These are phyloP conservation scores for Vulpes ferrilata DNA, from an alignment of 2,113 vertebrate species.

Conservation along the genomic window DNA sequence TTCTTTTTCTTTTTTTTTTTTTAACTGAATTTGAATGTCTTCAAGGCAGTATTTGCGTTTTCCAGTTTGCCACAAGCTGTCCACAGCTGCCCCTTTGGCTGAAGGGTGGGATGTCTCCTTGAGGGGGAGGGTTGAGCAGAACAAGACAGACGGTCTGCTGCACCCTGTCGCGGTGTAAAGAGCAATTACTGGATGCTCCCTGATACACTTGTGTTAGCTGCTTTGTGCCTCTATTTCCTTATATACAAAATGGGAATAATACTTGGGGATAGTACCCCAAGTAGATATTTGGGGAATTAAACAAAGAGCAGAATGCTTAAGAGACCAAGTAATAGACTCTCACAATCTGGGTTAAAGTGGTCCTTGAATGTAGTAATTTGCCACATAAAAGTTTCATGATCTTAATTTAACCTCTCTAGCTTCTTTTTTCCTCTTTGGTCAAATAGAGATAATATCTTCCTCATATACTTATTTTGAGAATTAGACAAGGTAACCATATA, in stretches of 20 bases:
- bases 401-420: background rate
- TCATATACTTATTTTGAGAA: background rate
- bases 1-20: constrained; percentile 22
- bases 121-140: background rate
- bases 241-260: background rate
- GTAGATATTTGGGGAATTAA: background rate
- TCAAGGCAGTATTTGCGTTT: background rate
- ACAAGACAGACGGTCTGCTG: rapidly evolving
- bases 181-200: no score
- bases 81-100: background rate
- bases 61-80: background rate
- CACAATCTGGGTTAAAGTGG: background rate
- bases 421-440: background rate
- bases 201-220: rapidly evolving
- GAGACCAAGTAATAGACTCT: background rate
- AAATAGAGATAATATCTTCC: background rate
- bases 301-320: background rate
- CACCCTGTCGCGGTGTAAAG: rapidly evolving
- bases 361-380: background rate
- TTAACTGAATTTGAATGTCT: background rate
- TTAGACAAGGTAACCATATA: background rate
- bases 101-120: rapidly evolving
- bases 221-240: background rate
- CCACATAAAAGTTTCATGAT: background rate
- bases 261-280: background rate